A percentile compares a stretch with the other conserved stretches of the same genome.
Evolutionary conservation across 2,113 vertebrate genomes (phyloP).

Genomic region (Lanius collurio): DNA sequence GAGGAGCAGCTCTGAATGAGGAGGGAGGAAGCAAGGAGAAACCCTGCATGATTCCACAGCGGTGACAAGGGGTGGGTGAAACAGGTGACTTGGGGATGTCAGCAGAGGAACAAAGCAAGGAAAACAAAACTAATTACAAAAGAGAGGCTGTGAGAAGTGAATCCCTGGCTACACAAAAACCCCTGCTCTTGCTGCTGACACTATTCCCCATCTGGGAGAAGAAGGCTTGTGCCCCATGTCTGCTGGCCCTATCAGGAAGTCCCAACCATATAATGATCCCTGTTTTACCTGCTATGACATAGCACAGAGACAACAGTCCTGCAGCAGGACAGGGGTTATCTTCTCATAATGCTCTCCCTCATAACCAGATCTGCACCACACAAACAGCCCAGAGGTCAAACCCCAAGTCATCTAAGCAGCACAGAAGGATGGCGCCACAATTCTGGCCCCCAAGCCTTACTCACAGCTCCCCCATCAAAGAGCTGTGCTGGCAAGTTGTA

Average conservation of each 20-base stretch:
- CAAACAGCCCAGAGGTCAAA: not conserved
- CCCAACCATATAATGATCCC: not conserved
- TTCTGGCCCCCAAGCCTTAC: not conserved
- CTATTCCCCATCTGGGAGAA: not conserved
- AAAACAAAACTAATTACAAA: not conserved
- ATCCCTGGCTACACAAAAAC: not conserved
- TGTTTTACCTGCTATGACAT: not conserved
- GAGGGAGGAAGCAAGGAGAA: not conserved
- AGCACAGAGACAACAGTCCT: not conserved
- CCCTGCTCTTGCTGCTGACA: not conserved
- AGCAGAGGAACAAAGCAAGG: not conserved
- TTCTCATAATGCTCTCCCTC: not conserved
- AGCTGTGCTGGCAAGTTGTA: not conserved
- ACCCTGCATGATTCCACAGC: not conserved
- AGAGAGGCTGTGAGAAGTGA: not conserved
- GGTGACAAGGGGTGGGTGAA: not conserved
- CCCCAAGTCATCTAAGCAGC: not conserved
- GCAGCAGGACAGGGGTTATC: not conserved
- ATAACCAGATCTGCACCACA: not conserved
- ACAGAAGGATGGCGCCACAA: not conserved
- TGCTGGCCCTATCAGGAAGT: not conserved
- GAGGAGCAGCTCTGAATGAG: not conserved
- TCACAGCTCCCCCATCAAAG: not conserved
- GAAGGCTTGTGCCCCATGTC: not conserved
- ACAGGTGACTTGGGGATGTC: accelerated